Evolutionary conservation across 1,140 invertebrate genomes (phyloP).

Genomic region (Drosophila nikananu): DNA sequence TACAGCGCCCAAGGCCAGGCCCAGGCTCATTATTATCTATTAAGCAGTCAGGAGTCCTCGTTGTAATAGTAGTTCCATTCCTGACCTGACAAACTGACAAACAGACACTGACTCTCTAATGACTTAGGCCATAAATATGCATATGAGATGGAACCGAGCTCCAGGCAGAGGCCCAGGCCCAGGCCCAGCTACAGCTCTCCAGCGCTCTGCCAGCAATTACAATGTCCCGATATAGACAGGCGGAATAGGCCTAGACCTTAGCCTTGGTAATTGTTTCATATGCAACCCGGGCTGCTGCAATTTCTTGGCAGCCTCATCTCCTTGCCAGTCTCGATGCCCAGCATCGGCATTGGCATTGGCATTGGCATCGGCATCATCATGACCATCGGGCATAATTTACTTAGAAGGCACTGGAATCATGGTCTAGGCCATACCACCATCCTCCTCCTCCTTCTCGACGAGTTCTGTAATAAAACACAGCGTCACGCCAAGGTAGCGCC

Average conservation of each 20-base stretch:
- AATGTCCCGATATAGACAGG: constrained; percentile 72
- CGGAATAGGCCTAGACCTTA: constrained; percentile 26
- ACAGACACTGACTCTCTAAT: constrained; percentile 72
- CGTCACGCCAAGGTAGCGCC: constrained; percentile 73
- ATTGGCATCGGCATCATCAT: constrained; percentile 55
- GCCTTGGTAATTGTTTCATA: constrained; percentile 81
- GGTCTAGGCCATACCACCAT: constrained; percentile 40
- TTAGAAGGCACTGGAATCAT: constrained; percentile 84
- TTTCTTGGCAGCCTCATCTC: constrained; percentile 41
- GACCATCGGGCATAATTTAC: constrained; percentile 83
- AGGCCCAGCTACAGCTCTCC: background rate
- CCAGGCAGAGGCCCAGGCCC: background rate
- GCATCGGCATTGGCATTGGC: constrained; percentile 10
- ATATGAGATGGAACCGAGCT: constrained; percentile 46
- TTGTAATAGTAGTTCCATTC: constrained; percentile 37
- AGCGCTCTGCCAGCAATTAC: constrained; percentile 64
- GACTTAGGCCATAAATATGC: constrained; percentile 72
- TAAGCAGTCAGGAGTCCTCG: constrained; percentile 65
- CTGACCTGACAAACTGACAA: constrained; percentile 47
- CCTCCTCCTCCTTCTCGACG: background rate
- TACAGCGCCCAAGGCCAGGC: constrained; percentile 76
- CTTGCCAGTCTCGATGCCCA: constrained; percentile 11
- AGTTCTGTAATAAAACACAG: constrained; percentile 78
- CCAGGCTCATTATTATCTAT: constrained; percentile 73
- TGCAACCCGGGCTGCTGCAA: constrained; percentile 49